Evolutionary conservation across 2,797 vertebrate species (phyloP), one percentile per base, ranked within the genome.

Genomic region (Pyrocephalus nanus): DNA sequence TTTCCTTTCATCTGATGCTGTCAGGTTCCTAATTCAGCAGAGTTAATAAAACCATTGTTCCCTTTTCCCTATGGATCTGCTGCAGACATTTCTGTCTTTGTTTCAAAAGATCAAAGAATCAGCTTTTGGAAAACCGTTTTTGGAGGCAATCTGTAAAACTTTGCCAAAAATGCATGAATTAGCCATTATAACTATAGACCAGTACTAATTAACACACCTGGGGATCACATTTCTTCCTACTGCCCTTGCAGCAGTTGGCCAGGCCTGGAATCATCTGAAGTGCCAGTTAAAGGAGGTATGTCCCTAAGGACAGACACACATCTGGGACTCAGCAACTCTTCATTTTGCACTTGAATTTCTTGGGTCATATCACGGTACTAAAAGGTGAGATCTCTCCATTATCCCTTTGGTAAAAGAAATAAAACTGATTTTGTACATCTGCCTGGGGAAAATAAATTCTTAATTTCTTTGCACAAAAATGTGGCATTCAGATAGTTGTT

Each of bases 21-120:
- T 93, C 87, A 91, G 73, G 54, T 86, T 83, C 65, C 76, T 79
- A 84, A 80, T 64, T 77, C 50, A 77, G 77, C 73, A 91, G 42
- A 65, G 66, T 90, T 91, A 70, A 78, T 93, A 86, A 92, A 95
- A 77, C 40, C 57, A 80, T 94, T 88, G 88, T 95, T 94, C 48
- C 36, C 36, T 54, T 74, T 72, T 93, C 86, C 84, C 55, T 17
- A 3, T 29, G 30, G 73, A 81, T 45, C 45, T 88, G 50, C 69
- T 93, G 57, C 78, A 88, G 82, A 92, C 81, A 16, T 61, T 78
- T 86, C 54, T 93, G 30, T 77, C 73, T 91, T 92, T 5, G 12
- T 92, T 95, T 94, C 57, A 82, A 58, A 83, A 22, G 73, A 86
- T 89, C 45, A 92, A 90, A 94, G 65, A 92, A 85, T 26, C 50